Percentiles rank a stretch among this genome's conserved stretches.
phyloP scores from a whole-genome alignment of 2,797 vertebrate species.

The Pipistrellus nathusii region DNA sequence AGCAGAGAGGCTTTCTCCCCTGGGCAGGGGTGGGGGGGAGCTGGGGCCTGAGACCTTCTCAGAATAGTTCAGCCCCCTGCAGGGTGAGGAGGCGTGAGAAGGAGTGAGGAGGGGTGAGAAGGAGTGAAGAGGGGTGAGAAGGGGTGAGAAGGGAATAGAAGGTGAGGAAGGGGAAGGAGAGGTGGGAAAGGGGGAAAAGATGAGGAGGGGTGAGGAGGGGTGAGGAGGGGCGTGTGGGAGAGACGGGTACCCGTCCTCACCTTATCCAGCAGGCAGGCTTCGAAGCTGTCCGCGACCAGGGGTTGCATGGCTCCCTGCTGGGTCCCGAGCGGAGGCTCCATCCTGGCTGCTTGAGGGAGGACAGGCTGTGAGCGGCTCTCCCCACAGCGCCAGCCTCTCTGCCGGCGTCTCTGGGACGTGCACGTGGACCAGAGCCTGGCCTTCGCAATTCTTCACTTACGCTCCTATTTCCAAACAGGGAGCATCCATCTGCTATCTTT shows the following conservation, averaged over 20 bases:
- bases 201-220: neutral
- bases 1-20: neutral
- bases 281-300: constrained; percentile 87
- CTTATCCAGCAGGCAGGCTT: constrained; percentile 88
- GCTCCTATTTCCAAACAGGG: constrained; percentile 1
- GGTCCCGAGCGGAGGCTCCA: constrained; percentile 48
- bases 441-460: neutral
- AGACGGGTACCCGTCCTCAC: constrained; percentile 78
- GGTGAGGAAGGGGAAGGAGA: neutral
- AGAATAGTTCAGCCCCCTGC: neutral
- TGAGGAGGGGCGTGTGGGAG: neutral
- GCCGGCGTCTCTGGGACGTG: neutral
- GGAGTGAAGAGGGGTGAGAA: too few relatives aligned
- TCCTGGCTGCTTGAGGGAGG: constrained; percentile 13
- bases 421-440: neutral
- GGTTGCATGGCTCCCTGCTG: constrained; percentile 85
- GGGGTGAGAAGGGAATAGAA: neutral
- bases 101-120: too few relatives aligned
- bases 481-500: neutral
- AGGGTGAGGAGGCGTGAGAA: too few relatives aligned
- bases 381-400: neutral
- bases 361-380: constrained; percentile 22
- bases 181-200: too few relatives aligned
- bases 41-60: neutral
- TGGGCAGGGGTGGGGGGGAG: too few relatives aligned